Evolutionary conservation across 2,113 vertebrate species (phyloP).

Genomic region (Pangasianodon hypophthalmus): DNA sequence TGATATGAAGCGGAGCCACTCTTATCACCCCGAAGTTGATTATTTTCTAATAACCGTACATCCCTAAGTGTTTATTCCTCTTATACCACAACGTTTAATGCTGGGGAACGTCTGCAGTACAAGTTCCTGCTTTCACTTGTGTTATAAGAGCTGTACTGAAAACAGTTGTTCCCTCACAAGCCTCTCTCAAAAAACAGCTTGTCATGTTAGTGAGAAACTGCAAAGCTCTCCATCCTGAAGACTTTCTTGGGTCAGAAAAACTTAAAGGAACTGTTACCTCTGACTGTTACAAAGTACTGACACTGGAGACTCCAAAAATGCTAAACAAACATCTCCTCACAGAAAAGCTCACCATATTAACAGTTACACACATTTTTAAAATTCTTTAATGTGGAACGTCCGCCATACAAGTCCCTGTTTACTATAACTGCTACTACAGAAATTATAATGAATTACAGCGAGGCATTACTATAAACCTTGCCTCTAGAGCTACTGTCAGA

Average conservation of each 20-base stretch:
- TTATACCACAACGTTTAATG: background rate
- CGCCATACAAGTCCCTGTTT: background rate
- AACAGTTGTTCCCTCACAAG: background rate
- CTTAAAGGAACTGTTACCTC: background rate
- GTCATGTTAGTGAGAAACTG: background rate
- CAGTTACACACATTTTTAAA: background rate
- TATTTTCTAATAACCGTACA: background rate
- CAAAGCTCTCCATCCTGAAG: background rate
- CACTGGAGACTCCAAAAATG: background rate
- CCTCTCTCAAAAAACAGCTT: background rate
- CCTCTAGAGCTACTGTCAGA: background rate
- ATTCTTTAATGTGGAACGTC: background rate
- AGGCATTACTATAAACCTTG: background rate
- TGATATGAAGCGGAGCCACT: background rate
- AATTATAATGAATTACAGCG: background rate
- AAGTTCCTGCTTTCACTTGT: slow-evolving; percentile 12
- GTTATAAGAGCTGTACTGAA: background rate
- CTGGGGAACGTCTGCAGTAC: background rate
- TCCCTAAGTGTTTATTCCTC: background rate
- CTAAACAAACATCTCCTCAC: background rate
- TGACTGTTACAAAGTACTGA: background rate
- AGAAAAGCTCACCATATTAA: background rate
- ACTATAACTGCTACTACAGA: background rate
- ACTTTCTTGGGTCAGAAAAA: background rate
- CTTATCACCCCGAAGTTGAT: background rate